These are phyloP conservation scores for Torymus tubicola DNA, from an alignment of 2,888 invertebrate species.

Conservation along the genomic window DNA sequence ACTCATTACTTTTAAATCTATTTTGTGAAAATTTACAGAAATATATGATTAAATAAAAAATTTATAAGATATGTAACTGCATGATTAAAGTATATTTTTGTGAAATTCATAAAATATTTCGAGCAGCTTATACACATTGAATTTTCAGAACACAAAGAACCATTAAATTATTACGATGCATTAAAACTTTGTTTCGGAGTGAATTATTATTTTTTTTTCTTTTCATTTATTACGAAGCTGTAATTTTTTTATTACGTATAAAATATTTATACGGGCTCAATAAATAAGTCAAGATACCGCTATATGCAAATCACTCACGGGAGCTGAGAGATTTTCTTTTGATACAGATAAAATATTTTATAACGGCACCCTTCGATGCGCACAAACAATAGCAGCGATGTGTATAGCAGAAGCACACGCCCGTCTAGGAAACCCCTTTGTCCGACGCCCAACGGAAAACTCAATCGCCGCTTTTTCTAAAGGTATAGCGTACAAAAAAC, in stretches of 20 bases:
- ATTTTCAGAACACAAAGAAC: neutral
- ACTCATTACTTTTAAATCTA: neutral
- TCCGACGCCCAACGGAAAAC: slow-evolving; percentile 18
- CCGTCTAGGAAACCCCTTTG: neutral
- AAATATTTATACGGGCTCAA: no score
- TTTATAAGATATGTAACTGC: no score
- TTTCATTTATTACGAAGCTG: no score
- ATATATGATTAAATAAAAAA: no score
- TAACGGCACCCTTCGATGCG: slow-evolving; percentile 14
- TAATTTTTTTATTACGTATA: no score
- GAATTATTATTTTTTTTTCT: no score
- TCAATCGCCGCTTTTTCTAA: slow-evolving; percentile 9
- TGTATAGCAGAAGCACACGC: neutral
- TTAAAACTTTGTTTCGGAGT: no score
- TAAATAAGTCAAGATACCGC: no score
- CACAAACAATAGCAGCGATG: neutral
- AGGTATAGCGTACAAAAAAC: slow-evolving; percentile 17
- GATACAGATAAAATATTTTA: slow-evolving; percentile 1
- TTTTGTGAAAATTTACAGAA: no score
- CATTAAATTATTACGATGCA: no score
- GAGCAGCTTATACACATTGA: neutral
- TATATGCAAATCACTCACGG: neutral
- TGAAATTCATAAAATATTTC: no score
- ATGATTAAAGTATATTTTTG: no score
- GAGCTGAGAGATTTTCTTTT: neutral